A percentile compares a stretch with the other conserved stretches of the same genome.
Conservation (phyloP, 2,797 vertebrate genomes). For the Acipenser ruthenus region DNA sequence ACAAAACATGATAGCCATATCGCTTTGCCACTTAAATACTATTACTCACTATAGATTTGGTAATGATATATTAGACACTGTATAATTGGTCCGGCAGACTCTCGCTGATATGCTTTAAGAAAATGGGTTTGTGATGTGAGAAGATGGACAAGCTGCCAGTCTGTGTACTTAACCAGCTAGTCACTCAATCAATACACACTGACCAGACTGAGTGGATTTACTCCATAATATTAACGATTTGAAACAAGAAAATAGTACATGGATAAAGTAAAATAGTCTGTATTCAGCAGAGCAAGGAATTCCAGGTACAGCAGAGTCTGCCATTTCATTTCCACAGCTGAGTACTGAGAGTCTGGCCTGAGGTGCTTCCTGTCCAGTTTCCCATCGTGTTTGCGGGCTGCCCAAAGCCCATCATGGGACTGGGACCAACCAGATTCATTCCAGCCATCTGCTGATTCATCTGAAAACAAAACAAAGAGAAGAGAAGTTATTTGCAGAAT, state of each 20-base stretch:
- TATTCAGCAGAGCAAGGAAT: constrained; percentile 53
- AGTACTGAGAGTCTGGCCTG: constrained; percentile 94
- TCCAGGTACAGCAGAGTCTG: constrained; percentile 30
- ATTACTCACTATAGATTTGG: constrained; percentile 69
- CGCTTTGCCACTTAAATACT: constrained; percentile 72
- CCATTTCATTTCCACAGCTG: constrained; percentile 90
- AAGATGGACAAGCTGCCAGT: constrained; percentile 56
- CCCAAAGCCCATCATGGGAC: constrained; percentile 51
- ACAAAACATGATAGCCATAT: constrained; percentile 80
- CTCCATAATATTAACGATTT: constrained; percentile 46
- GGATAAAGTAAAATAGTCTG: constrained; percentile 52
- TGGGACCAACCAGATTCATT: constrained; percentile 64
- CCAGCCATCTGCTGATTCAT: constrained; percentile 92
- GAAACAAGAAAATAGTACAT: constrained; percentile 39
- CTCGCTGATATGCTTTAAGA: constrained; percentile 47
- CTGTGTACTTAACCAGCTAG: constrained; percentile 50
- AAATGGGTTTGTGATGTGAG: constrained; percentile 25
- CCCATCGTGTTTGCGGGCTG: constrained; percentile 66
- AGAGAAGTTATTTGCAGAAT: too few species aligned
- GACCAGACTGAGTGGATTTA: constrained; percentile 58
- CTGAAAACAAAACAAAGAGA: constrained; percentile 33
- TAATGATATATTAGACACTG: constrained; percentile 69
- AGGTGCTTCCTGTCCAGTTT: constrained; percentile 68
- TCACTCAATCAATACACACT: constrained; percentile 81
- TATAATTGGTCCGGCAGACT: constrained; percentile 65